A percentile compares a stretch with the other conserved stretches of the same genome.
Conservation (phyloP, 2,888 invertebrate genomes). For the Lasioglossum villosulum region DNA sequence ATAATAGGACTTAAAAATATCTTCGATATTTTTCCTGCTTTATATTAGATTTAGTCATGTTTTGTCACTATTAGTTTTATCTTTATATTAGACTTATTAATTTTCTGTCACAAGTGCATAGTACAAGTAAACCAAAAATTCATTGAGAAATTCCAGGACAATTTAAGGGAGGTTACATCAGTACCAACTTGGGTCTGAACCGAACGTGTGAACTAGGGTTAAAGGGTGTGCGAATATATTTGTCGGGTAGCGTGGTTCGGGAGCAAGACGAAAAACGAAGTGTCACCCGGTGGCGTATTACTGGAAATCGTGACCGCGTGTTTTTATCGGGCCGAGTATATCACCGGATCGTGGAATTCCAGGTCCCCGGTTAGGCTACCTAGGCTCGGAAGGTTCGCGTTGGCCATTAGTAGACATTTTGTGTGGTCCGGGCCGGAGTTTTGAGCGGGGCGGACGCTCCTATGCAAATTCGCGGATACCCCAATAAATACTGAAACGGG, state of each 20-base stretch:
- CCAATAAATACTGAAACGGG: conserved; percentile 82
- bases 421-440: conserved; percentile 80
- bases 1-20: no score
- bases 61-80: no score
- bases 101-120: no score
- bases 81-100: no score
- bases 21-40: no score
- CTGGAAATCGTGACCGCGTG: conserved; percentile 50
- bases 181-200: neutral
- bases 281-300: conserved; percentile 33
- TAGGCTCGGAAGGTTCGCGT: conserved; percentile 52
- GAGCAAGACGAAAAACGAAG: conserved; percentile 40
- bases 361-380: conserved; percentile 73
- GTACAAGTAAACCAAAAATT: no score
- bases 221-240: neutral
- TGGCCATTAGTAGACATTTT: conserved; percentile 83
- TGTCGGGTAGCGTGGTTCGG: neutral
- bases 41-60: no score
- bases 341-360: conserved; percentile 72
- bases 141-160: neutral
- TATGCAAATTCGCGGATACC: conserved; percentile 83
- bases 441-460: conserved; percentile 73
- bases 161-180: neutral
- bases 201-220: neutral
- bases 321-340: conserved; percentile 64